Evolutionary conservation across 2,797 vertebrate species (phyloP).

Genomic region (Dipus sagitta): DNA sequence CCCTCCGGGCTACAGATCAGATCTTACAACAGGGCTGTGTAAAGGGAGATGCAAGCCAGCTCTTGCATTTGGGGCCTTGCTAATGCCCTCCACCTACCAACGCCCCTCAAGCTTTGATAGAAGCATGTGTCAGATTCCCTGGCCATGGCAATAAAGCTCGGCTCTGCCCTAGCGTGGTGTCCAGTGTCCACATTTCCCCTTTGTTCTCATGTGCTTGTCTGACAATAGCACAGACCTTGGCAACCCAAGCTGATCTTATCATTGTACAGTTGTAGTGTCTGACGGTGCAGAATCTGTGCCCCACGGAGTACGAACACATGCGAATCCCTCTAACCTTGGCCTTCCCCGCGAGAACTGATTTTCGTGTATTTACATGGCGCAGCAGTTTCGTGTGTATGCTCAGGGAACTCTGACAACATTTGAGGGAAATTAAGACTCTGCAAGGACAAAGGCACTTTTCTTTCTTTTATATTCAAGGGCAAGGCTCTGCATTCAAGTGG

Average conservation of each 20-base stretch:
- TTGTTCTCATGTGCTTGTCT: neutral
- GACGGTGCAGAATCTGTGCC: neutral
- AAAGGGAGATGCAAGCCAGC: neutral
- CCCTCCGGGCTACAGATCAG: neutral
- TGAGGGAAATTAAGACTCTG: constrained; percentile 34
- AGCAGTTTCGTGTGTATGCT: neutral
- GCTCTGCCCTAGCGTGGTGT: fast-evolving
- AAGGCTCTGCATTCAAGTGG: constrained; percentile 34
- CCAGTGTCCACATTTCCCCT: neutral
- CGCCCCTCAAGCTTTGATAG: neutral
- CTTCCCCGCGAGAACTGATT: neutral
- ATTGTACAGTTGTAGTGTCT: neutral
- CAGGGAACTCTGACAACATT: constrained; percentile 14
- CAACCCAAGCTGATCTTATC: neutral
- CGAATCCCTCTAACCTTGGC: neutral
- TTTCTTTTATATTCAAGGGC: constrained; percentile 36
- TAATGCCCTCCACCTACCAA: fast-evolving
- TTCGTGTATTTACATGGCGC: neutral
- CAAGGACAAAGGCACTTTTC: constrained; percentile 49
- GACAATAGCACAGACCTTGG: neutral
- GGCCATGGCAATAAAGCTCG: no score
- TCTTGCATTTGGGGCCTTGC: neutral
- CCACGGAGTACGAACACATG: neutral
- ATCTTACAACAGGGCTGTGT: neutral
- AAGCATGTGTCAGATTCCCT: neutral